Evolutionary conservation across 1,140 invertebrate species (phyloP).

Genomic region (Littorina saxatilis): DNA sequence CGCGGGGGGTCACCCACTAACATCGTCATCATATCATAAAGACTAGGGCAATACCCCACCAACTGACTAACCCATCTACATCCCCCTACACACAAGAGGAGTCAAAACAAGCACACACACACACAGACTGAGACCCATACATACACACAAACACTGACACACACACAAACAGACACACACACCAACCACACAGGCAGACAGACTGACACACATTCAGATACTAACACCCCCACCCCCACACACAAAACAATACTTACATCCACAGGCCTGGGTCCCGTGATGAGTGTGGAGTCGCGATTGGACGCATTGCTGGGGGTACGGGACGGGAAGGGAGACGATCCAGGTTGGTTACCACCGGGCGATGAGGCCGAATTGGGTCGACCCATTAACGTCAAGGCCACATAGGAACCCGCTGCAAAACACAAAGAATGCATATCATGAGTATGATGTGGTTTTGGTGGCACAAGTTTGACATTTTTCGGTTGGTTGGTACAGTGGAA

Average conservation of each 20-base stretch:
- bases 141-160: neutral
- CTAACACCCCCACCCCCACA: neutral
- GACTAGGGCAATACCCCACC: too few relatives aligned
- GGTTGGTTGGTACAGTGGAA: too few relatives aligned
- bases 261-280: constrained; percentile 92
- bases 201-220: neutral
- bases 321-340: constrained; percentile 70
- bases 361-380: constrained; percentile 55
- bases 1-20: too few relatives aligned
- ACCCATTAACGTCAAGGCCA: constrained; percentile 77
- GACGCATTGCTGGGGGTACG: constrained; percentile 14
- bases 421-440: constrained; percentile 26
- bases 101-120: neutral
- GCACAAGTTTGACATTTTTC: too few relatives aligned
- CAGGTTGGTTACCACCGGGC: constrained; percentile 60
- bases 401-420: constrained; percentile 76
- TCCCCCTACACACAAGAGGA: too few relatives aligned
- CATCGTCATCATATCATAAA: too few relatives aligned
- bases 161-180: neutral
- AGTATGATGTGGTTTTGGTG: too few relatives aligned
- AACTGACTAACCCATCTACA: too few relatives aligned
- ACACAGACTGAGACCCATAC: neutral
- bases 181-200: constrained; percentile 6
- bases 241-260: constrained; percentile 80
- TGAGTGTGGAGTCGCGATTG: constrained; percentile 75